Conservation (phyloP, 2,888 invertebrate species). For the Gymnocheta viridis region DNA sequence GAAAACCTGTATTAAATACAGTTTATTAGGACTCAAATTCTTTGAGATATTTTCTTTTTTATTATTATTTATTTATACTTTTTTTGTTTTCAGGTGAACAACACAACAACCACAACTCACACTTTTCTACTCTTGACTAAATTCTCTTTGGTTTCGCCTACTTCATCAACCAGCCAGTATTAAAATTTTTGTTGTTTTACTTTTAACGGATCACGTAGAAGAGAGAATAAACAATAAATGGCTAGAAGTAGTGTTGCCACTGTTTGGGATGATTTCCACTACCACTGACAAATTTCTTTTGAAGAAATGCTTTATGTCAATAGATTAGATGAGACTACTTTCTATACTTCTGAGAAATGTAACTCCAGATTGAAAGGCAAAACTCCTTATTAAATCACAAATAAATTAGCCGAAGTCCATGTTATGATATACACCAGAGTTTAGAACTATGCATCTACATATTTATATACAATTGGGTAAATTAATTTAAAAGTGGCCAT, state of each 20-base stretch:
- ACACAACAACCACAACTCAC: constrained; percentile 54
- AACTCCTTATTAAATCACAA: too few species aligned
- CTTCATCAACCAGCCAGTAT: constrained; percentile 27
- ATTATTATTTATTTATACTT: constrained; percentile 11
- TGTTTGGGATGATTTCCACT: not conserved
- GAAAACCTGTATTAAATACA: constrained; percentile 27
- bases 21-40: constrained; percentile 32
- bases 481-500: too few species aligned
- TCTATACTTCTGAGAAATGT: too few species aligned
- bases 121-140: constrained; percentile 29
- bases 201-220: constrained; percentile 54
- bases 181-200: constrained; percentile 30
- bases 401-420: too few species aligned
- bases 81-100: constrained; percentile 34
- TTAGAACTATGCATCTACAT: too few species aligned
- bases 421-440: too few species aligned
- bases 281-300: too few species aligned
- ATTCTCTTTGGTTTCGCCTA: constrained; percentile 3
- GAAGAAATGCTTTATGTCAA: not conserved
- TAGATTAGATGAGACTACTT: too few species aligned
- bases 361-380: too few species aligned
- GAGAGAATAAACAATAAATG: constrained; percentile 45
- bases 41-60: not conserved
- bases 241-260: constrained; percentile 49
- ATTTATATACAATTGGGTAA: too few species aligned